phyloP scores from a whole-genome alignment of 2,888 invertebrate genomes.

The Marronus borbonicus region DNA sequence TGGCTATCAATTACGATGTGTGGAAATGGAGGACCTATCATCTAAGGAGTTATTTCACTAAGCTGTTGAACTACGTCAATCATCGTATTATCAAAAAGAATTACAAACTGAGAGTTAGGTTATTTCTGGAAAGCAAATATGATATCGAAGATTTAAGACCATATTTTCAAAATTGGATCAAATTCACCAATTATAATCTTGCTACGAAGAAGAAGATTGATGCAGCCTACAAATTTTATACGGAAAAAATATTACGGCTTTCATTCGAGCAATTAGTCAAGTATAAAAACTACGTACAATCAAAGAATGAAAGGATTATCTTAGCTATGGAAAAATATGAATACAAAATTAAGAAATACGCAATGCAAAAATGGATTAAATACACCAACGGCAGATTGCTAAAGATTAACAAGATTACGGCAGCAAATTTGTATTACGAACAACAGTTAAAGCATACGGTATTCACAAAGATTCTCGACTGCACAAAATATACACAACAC shows the following conservation, averaged over 20 bases:
- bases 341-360: slow-evolving; percentile 53
- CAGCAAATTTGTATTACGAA: slow-evolving; percentile 49
- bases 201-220: slow-evolving; percentile 49
- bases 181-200: slow-evolving; percentile 52
- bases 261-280: slow-evolving; percentile 51
- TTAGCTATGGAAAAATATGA: slow-evolving; percentile 54
- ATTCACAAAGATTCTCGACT: slow-evolving; percentile 39
- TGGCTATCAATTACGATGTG: slow-evolving; percentile 2
- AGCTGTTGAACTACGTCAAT: slow-evolving; percentile 57
- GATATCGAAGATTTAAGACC: slow-evolving; percentile 54
- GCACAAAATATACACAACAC: slow-evolving; percentile 30
- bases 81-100: slow-evolving; percentile 54
- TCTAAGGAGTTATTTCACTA: slow-evolving; percentile 54
- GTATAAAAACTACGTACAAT: slow-evolving; percentile 48
- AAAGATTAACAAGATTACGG: slow-evolving; percentile 36
- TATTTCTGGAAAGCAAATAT: slow-evolving; percentile 59
- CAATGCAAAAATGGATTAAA: slow-evolving; percentile 53
- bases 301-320: slow-evolving; percentile 52
- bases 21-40: slow-evolving; percentile 27
- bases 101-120: slow-evolving; percentile 54
- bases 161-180: slow-evolving; percentile 59
- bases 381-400: slow-evolving; percentile 46
- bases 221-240: slow-evolving; percentile 53
- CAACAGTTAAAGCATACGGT: slow-evolving; percentile 49
- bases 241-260: slow-evolving; percentile 52